Base-by-base conservation (phyloP, 2,113 vertebrate species). In the Strigops habroptila region DNA sequence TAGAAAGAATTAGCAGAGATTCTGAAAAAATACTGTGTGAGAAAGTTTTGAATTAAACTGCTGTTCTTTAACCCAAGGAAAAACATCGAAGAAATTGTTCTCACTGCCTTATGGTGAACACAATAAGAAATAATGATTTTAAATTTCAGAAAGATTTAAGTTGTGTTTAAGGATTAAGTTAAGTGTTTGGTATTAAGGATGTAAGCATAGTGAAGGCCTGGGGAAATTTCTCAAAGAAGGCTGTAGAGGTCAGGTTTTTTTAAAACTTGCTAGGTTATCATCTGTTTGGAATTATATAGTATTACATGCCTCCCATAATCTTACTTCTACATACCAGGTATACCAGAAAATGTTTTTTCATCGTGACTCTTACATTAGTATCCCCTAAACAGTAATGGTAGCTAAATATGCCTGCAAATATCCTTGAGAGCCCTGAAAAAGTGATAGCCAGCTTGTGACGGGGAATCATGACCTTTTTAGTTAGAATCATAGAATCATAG, bases 161-260 rank as follows among this genome's bases (percentile, higher is more conserved):
- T 73, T 46, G 64, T 3, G 6, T 49, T 57, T 85, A 39, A 68
- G 23, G 12, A 31, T 43, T 48, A 37, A 6, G 10, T 59, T 63
- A 22, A 3, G 3, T 43, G 11, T 43, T 57, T 46, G 0, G 0
- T 46, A 7, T 17, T 79, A 63, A 82, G 18, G 17, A 31, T 4
- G 0, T 17, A 75, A 63, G 14, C 43, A 46, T 9, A 71, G 12
- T n/a, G n/a, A 76, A 68, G 7, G 43, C 8, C 28, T 76, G 62
- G 9, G 11, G 18, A 76, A 76, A 63, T 44, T 88, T 68, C 14
- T 35, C 28, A 64, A 53, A 73, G 16, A 33, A 21, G 9, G 30
- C 25, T 43, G 6, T 49, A 65, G 5, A 77, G 6, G 8, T 51
- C 25, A 25, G 7, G 3, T 14, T 12, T 41, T 89, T 55, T 41